Evolutionary conservation across 2,888 invertebrate species (phyloP).

Genomic region (Parnassius apollo): DNA sequence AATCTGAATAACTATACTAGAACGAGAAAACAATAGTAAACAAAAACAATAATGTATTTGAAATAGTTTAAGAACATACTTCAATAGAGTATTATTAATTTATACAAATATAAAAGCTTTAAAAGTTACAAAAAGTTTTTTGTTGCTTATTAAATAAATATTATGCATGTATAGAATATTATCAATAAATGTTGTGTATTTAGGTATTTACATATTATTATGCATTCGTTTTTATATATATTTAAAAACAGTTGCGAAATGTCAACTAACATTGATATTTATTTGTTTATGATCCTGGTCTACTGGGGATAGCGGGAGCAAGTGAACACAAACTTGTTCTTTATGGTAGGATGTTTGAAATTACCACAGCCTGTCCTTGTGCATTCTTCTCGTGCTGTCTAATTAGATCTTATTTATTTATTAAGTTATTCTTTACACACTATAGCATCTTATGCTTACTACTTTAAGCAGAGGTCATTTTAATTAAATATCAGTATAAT

Average conservation of each 20-base stretch:
- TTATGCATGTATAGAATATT: not conserved
- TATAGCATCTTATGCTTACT: not conserved
- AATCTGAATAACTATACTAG: too few species aligned
- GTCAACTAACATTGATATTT: conserved; percentile 63
- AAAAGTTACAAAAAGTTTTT: not conserved
- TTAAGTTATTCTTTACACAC: conserved; percentile 16
- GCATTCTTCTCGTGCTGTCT: conserved; percentile 38
- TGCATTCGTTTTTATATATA: conserved; percentile 27
- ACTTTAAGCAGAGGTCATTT: conserved; percentile 18
- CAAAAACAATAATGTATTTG: too few species aligned
- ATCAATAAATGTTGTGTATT: conserved; percentile 1
- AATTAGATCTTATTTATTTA: conserved; percentile 22
- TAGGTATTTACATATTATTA: conserved; percentile 33
- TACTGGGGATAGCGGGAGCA: conserved; percentile 73
- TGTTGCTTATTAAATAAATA: not conserved
- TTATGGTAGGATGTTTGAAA: conserved; percentile 77
- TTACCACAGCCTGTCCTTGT: conserved; percentile 44
- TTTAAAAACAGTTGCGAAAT: conserved; percentile 7
- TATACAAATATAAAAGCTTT: too few species aligned
- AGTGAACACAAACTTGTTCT: conserved; percentile 68
- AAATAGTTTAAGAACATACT: too few species aligned
- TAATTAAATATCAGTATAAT: not conserved
- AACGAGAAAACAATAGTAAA: too few species aligned
- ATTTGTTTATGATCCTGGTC: conserved; percentile 72
- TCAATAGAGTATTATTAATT: too few species aligned